Evolutionary conservation across 2,113 vertebrate genomes (phyloP).

Genomic region (Tautogolabrus adspersus): DNA sequence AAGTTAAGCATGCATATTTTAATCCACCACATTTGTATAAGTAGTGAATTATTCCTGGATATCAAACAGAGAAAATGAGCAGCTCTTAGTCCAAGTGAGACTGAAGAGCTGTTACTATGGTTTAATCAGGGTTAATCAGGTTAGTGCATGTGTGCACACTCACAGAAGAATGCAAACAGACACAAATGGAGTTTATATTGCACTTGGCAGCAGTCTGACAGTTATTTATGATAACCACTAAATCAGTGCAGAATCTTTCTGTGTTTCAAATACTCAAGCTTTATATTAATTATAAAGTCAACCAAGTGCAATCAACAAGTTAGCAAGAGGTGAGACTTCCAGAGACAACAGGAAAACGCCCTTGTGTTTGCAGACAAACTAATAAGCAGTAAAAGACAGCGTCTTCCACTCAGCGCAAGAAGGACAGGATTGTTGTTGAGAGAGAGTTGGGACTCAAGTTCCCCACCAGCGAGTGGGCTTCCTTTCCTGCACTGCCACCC

Average conservation of each 20-base stretch:
- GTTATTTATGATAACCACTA: slow-evolving; percentile 15
- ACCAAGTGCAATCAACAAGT: slow-evolving; percentile 16
- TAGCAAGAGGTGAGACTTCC: slow-evolving; percentile 55
- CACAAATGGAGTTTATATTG: not conserved
- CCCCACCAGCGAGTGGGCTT: slow-evolving; percentile 43
- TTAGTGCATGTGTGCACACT: not conserved
- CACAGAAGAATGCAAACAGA: not conserved
- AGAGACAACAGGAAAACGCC: not conserved
- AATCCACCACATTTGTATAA: slow-evolving; percentile 34
- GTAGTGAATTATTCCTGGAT: slow-evolving; percentile 25
- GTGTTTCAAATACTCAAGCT: not conserved
- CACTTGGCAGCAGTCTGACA: not conserved
- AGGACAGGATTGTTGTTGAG: slow-evolving; percentile 5
- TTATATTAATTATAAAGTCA: too few relatives aligned
- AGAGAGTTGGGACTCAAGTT: slow-evolving; percentile 49
- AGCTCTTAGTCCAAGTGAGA: slow-evolving; percentile 10
- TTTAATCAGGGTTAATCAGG: slow-evolving; percentile 47
- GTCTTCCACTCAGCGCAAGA: slow-evolving; percentile 16
- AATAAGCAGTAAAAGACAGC: not conserved
- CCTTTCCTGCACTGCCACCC: slow-evolving; percentile 66
- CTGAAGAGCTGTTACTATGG: slow-evolving; percentile 13
- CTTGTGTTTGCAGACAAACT: slow-evolving; percentile 10
- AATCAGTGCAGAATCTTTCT: slow-evolving; percentile 8
- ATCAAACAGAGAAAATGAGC: slow-evolving; percentile 43
- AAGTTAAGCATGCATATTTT: slow-evolving; percentile 49